Evolutionary conservation across 2,797 vertebrate genomes (phyloP), one percentile per base, ranked within the genome.

Genomic region (Sus cebifrons): DNA sequence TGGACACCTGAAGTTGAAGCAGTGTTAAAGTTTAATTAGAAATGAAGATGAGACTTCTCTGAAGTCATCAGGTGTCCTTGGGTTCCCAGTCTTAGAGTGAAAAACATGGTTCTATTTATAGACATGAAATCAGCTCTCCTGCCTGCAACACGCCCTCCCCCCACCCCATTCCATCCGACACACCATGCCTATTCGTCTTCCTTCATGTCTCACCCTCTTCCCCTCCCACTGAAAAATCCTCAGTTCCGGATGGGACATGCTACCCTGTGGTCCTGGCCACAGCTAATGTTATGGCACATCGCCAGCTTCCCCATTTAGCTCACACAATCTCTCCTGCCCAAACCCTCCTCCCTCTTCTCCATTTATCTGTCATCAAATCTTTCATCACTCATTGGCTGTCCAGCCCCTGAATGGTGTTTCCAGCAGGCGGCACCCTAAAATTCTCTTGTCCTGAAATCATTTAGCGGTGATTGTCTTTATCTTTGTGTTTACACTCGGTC

Each of bases 41-140:
- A 74, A 64, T 52, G n/a, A 75, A 95, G 60, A 84, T 4, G 58
- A 86, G 79, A 78, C 16, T 75, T 74, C 56, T 93, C n/a, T 81
- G 65, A 89, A 68, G 79, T 91, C 86, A 93, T 91, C 65, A 62
- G 84, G n/a, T 91, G 79, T 94, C 29, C 0, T 49, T 3, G 6
- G 83, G n/a, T 83, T 91, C 44, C 44, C 84, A 32, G 3, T 71
- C 54, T 71, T 60, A 75, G 84, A 86, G 89, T 79, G 79, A 86
- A 96, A 86, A 93, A 86, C 40, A 44, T 0, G 52, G 54, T 95
- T 95, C 86, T 97, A 84, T 96, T 96, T 89, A 86, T 23, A 95
- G 96, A 67, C 40, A 74, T 78, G 32, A 89, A 96, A 62, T 93
- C 91, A 86, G 70, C 65, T 68, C 3, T 25, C 78, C 81, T 91